Base-by-base conservation (phyloP, 2,113 vertebrate species). In the Pelodiscus sinensis region DNA sequence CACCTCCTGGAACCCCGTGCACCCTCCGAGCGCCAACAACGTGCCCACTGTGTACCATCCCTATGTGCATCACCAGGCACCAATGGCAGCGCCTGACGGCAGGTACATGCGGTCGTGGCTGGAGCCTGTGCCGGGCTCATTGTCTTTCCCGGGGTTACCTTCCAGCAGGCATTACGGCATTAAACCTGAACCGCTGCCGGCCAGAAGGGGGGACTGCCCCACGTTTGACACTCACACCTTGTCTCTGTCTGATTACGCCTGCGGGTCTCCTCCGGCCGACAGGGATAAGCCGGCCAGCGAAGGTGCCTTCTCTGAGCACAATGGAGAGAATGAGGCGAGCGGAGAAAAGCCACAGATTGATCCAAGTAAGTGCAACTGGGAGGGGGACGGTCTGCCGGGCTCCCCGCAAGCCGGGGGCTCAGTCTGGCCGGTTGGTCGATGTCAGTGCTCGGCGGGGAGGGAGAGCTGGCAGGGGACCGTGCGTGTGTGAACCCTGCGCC, bases 61-160 rank as follows among this genome's bases (percentile, higher is more conserved):
- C 85, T 99, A 99, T 95, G 98, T 98, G 89, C 99, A 99, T 95
- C 98, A 98, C 75, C 98, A 98, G 94, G 98, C 98, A 89, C 97
- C 99, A 71, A 96, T 98, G 73, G 98, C 98, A 93, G 98, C 99
- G 57, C 98, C 99, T 89, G 99, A 99, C 94, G 98, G 98, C 97
- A 99, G 99, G 97, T 99, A 99, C 97, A 98, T 99, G 98, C 99
- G 99, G 96, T 99, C 99, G 85, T 99, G 99, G 99, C 98, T 99
- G 95, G 99, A 99, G 94, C 99, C 99, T 89, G 97, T 99, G 93
- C 98, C 99, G 86, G 99, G 99, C 92, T 98, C 99, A 92, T 96
- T 99, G 97, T 98, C 99, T 96, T 98, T 99, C 98, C 98, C 99
- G 94, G 99, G 99, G 98, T 98, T 99, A 97, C 98, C 99, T 95